phyloP scores from a whole-genome alignment of 2,797 vertebrate species.

The Naso thynnoides region DNA sequence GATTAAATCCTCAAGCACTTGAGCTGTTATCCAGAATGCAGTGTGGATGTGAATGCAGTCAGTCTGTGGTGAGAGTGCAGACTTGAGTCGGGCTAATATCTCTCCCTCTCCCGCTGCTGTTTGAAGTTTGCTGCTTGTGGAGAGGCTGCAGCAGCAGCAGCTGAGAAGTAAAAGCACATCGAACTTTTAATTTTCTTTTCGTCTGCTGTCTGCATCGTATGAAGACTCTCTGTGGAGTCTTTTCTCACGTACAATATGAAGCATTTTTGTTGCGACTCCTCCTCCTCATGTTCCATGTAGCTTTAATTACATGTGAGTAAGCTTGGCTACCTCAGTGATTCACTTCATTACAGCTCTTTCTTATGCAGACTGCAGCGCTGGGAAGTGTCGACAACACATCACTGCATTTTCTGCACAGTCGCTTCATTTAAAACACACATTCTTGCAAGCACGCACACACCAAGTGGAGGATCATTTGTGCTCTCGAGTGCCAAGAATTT shows the following conservation, averaged over 20 bases:
- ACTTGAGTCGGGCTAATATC: conserved; percentile 10
- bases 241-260: not conserved
- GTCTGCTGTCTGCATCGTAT: not conserved
- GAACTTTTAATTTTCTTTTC: conserved; percentile 2
- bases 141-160: not conserved
- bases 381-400: conserved; percentile 55
- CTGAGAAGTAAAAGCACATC: conserved; percentile 19
- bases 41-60: conserved; percentile 21
- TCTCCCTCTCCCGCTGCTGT: not conserved
- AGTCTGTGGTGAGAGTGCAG: not conserved
- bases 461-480: conserved; percentile 28
- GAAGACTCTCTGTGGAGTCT: not conserved
- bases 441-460: not conserved
- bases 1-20: conserved; percentile 15
- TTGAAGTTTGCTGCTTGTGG: no score
- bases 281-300: conserved; percentile 54
- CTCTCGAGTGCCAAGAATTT: conserved; percentile 51
- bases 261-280: conserved; percentile 24
- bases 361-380: conserved; percentile 48
- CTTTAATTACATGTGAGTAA: conserved; percentile 77
- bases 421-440: conserved; percentile 44
- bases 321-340: conserved; percentile 63
- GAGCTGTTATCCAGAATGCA: not conserved
- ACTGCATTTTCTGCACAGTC: conserved; percentile 50
- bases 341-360: conserved; percentile 63